phyloP scores from a whole-genome alignment of 2,113 vertebrate species.

The Cichladusa arquata region DNA sequence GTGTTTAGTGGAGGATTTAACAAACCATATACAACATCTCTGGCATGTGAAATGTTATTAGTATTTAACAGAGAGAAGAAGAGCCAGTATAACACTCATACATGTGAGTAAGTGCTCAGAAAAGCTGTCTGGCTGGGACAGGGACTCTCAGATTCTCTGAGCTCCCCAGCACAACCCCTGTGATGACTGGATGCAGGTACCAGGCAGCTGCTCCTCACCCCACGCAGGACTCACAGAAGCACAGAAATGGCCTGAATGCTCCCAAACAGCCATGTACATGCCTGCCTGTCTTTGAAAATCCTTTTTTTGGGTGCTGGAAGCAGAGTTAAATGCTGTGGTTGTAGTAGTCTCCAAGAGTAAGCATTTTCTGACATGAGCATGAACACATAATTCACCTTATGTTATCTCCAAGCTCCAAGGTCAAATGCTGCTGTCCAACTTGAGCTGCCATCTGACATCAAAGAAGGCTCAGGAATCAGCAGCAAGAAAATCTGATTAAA shows the following conservation, averaged over 20 bases:
- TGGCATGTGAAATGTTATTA: not conserved
- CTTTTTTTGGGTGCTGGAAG: not conserved
- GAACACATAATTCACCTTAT: not conserved
- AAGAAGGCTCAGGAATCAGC: not conserved
- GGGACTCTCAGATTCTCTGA: not conserved
- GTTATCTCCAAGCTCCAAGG: not conserved
- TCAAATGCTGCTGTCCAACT: not conserved
- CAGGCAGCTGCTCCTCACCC: not conserved
- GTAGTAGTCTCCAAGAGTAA: not conserved
- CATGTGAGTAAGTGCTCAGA: fast-evolving
- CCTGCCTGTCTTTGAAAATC: not conserved
- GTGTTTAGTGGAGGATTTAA: not conserved
- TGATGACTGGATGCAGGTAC: not conserved
- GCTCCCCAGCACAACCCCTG: not conserved
- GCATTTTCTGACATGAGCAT: not conserved
- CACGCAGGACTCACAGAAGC: not conserved
- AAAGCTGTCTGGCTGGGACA: not conserved
- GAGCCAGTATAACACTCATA: not conserved
- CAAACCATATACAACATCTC: not conserved
- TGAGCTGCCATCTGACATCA: not conserved
- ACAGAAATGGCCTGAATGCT: not conserved
- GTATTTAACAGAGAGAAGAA: not conserved
- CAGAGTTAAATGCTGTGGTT: not conserved
- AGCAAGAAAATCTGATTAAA: not conserved
- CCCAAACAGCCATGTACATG: not conserved